These are phyloP conservation scores for Gandaritis pyraliata DNA, from an alignment of 2,888 invertebrate species.

Conservation along the genomic window DNA sequence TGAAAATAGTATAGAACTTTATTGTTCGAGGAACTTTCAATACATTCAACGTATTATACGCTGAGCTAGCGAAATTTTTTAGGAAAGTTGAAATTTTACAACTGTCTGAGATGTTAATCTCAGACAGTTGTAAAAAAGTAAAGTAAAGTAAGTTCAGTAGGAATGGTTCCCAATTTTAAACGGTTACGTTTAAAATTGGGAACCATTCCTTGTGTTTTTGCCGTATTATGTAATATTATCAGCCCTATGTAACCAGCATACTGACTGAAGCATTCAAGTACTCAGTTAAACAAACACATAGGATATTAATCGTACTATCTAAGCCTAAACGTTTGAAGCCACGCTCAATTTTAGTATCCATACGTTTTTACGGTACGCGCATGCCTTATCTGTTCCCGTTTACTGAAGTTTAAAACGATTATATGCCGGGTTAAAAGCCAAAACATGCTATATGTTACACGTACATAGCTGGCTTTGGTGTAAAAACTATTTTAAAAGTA, in stretches of 20 bases:
- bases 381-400: slow-evolving; percentile 38
- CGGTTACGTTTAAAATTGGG: too few species aligned
- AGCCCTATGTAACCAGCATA: slow-evolving; percentile 5
- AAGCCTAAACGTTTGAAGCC: slow-evolving; percentile 9
- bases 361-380: slow-evolving; percentile 41
- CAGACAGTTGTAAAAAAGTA: too few species aligned
- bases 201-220: too few species aligned
- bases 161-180: too few species aligned
- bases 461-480: too few species aligned
- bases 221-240: background rate
- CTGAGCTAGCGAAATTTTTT: too few species aligned
- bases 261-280: background rate
- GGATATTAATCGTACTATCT: slow-evolving; percentile 10
- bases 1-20: background rate
- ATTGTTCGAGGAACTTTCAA: background rate
- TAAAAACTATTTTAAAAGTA: too few species aligned
- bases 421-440: background rate
- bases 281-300: slow-evolving; percentile 6
- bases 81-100: too few species aligned
- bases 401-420: slow-evolving; percentile 29
- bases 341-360: slow-evolving; percentile 33
- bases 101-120: too few species aligned
- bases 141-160: too few species aligned
- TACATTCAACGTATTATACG: too few species aligned
- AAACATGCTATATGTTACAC: background rate